These are phyloP conservation scores for Epistrophella euchroma DNA, from an alignment of 2,888 invertebrate species.

Conservation along the genomic window DNA sequence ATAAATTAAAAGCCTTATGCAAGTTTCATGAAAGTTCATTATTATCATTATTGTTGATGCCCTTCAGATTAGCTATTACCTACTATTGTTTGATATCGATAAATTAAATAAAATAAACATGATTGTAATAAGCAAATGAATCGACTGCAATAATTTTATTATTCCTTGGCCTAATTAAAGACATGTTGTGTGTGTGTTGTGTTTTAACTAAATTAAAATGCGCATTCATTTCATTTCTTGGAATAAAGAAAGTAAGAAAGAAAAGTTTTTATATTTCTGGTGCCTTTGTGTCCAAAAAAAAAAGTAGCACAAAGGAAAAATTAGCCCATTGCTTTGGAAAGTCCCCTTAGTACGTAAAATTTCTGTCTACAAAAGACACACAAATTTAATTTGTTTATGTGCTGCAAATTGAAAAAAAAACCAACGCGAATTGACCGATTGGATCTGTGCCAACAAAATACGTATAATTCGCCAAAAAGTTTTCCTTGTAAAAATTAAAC, in stretches of 20 bases:
- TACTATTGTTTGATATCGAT: no score
- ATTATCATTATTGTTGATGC: no score
- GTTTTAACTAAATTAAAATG: background rate
- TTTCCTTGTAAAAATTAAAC: conserved; percentile 35
- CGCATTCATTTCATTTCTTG: background rate
- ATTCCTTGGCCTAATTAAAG: conserved; percentile 1
- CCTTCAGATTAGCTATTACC: no score
- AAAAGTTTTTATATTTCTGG: background rate
- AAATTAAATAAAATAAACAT: no score
- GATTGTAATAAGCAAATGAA: background rate
- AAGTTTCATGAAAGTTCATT: no score
- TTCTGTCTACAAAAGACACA: background rate
- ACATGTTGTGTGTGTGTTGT: background rate
- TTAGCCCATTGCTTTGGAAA: conserved; percentile 28
- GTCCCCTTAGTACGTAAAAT: conserved; percentile 20
- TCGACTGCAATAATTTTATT: conserved; percentile 4
- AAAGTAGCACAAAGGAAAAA: conserved; percentile 12
- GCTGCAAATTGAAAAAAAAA: conserved; percentile 39
- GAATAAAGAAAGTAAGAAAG: conserved; percentile 11
- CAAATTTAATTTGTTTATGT: conserved; percentile 21
- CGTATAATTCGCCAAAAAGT: background rate
- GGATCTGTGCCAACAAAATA: conserved; percentile 53
- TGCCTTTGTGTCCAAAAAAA: conserved; percentile 14
- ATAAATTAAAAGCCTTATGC: no score
- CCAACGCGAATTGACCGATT: conserved; percentile 63